Evolutionary conservation across 2,113 vertebrate genomes (phyloP), one percentile per base, ranked within the genome.

Genomic region (human (Homo sapiens)): DNA sequence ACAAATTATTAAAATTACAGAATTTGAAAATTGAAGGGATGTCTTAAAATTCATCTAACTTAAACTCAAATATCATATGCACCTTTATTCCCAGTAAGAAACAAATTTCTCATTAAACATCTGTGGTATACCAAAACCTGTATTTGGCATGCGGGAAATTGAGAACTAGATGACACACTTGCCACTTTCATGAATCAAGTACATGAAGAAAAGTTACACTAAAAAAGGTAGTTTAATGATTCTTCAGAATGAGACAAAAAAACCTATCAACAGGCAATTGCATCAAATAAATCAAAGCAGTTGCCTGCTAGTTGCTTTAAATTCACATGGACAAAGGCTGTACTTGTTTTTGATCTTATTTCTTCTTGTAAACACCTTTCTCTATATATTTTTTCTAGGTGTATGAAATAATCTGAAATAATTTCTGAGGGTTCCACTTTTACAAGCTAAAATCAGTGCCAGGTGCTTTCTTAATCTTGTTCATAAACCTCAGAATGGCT

Each of bases 341-440:
- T 22, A 45, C 25, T 89, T 48, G 38, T 75, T 13, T 52, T 61
- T 75, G 23, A 88, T 64, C 20, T 70, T 38, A 45, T 90, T 93
- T 95, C 27, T 76, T 86, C 45, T 52, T 75, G 35, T 79, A 55
- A 61, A 48, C 6, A 80, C 50, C 59, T 90, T 48, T 86, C 25
- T 80, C n/a, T 85, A 9, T 76, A 3, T 68, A 59, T 91, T 45
- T 84, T 43, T 92, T n/a, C 27, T 83, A 90, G 6, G 12, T 80
- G 88, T 64, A 45, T 18, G 45, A 96, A 83, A 81, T 35, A 55
- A 91, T 88, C 12, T 84, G 38, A 85, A 97, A 89, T 20, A 50
- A 82, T 96, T 57, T 85, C 30, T 68, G 55, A 55, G 38, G 2
- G 27, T 30, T 14, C 38, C 50, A 45, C 6, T 85, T 94, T 78